A percentile compares a stretch with the other conserved stretches of the same genome.
phyloP scores from a whole-genome alignment of 2,888 invertebrate species.

The Ormyrus rosae region DNA sequence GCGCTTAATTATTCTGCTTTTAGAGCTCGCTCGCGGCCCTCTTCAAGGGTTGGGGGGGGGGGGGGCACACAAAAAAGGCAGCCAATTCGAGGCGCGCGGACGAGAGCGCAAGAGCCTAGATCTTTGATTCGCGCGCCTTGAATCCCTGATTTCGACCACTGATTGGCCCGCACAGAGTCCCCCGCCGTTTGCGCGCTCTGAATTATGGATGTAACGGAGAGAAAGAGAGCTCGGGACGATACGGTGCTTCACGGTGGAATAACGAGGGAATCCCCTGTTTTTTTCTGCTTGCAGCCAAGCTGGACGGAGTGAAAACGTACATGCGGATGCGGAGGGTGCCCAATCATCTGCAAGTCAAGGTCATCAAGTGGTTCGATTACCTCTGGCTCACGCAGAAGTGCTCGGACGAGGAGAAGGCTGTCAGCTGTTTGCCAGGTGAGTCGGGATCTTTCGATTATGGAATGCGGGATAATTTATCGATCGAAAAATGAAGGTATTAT shows the following conservation, averaged over 20 bases:
- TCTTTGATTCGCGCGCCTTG: background rate
- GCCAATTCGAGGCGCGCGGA: background rate
- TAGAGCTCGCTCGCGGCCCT: background rate
- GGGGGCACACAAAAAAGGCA: background rate
- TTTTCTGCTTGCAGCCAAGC: conserved; percentile 86
- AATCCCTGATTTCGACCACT: background rate
- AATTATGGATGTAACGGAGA: conserved; percentile 4
- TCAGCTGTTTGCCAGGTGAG: conserved; percentile 90
- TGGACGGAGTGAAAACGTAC: conserved; percentile 98
- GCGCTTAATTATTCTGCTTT: conserved; percentile 22
- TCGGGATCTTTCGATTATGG: too few species aligned
- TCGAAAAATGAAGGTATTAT: too few species aligned
- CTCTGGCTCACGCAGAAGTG: conserved; percentile 99
- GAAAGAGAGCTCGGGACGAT: background rate
- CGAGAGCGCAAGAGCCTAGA: background rate
- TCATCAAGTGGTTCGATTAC: conserved; percentile 99
- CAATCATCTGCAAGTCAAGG: conserved; percentile 95
- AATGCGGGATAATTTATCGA: too few species aligned
- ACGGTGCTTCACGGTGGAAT: too few species aligned
- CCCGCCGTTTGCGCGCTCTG: background rate
- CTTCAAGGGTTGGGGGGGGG: background rate
- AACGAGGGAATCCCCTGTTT: background rate
- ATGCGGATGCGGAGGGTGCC: conserved; percentile 98
- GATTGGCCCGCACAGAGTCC: background rate
- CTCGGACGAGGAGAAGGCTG: conserved; percentile 97